These are phyloP conservation scores for Chelon auratus DNA, from an alignment of 2,797 vertebrate species.

Conservation along the genomic window DNA sequence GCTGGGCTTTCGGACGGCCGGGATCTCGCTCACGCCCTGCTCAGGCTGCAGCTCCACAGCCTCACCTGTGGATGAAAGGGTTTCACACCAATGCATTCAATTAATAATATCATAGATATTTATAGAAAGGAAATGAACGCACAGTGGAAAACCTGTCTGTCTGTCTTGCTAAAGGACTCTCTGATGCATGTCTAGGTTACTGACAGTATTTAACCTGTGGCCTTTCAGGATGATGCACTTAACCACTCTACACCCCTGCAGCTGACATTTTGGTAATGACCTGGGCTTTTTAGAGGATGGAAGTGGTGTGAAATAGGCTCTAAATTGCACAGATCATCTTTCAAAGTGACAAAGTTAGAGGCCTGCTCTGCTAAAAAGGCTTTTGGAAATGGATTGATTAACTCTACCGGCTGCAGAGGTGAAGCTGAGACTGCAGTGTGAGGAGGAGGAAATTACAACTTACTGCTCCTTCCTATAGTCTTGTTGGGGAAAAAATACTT, in stretches of 20 bases:
- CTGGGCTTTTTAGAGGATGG: slow-evolving; percentile 27
- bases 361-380: slow-evolving; percentile 17
- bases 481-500: too few species aligned
- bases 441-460: background rate
- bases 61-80: slow-evolving; percentile 67
- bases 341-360: slow-evolving; percentile 31
- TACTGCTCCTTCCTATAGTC: background rate
- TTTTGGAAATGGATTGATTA: slow-evolving; percentile 12
- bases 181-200: slow-evolving; percentile 17
- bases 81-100: background rate
- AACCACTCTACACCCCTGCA: slow-evolving; percentile 18
- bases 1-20: slow-evolving; percentile 71
- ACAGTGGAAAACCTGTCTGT: background rate
- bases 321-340: slow-evolving; percentile 37
- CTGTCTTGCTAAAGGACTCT: slow-evolving; percentile 7
- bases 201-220: slow-evolving; percentile 34
- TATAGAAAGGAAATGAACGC: too few species aligned
- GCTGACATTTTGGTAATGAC: slow-evolving; percentile 40
- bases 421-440: background rate
- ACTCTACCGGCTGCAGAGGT: slow-evolving; percentile 11
- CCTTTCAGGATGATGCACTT: background rate
- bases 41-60: slow-evolving; percentile 68
- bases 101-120: background rate
- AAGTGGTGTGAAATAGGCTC: slow-evolving; percentile 27
- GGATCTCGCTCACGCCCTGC: slow-evolving; percentile 75